Conservation (phyloP, 2,797 vertebrate genomes). For the Ptychobarbus kaznakovi region DNA sequence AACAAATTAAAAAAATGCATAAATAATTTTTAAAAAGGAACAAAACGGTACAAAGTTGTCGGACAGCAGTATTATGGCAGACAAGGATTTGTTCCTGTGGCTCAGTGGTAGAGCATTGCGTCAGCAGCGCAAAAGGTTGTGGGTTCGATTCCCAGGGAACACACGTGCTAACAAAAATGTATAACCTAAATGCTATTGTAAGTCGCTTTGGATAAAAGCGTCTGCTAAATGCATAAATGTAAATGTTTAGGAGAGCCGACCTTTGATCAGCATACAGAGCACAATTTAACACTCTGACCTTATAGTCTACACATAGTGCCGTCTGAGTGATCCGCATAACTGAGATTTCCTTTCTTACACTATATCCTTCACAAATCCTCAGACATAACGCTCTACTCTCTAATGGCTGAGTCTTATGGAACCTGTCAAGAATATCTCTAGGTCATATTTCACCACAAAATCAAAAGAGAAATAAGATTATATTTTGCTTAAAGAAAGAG, state of each 20-base stretch:
- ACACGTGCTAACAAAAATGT: no score
- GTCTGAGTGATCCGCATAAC: not conserved
- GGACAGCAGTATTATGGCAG: not conserved
- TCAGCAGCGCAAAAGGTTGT: no score
- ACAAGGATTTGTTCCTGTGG: no score
- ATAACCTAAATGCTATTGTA: no score
- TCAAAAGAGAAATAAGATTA: not conserved
- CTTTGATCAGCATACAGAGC: not conserved
- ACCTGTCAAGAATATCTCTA: not conserved
- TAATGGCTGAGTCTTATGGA: not conserved
- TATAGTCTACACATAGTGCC: not conserved
- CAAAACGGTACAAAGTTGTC: not conserved
- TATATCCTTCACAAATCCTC: slow-evolving; percentile 7
- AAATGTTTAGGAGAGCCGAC: not conserved
- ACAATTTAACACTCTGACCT: not conserved
- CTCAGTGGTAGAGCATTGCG: no score
- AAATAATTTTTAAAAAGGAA: not conserved
- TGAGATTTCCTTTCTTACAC: not conserved
- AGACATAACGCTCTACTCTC: not conserved
- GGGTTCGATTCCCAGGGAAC: no score
- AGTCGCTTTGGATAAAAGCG: no score
- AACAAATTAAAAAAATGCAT: not conserved
- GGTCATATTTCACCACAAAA: not conserved
- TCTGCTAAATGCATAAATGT: no score
- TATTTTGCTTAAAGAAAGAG: not conserved